Evolutionary conservation across 2,888 invertebrate species (phyloP), one percentile per base, ranked within the genome.

Genomic region (Ichneumoninae sp.): DNA sequence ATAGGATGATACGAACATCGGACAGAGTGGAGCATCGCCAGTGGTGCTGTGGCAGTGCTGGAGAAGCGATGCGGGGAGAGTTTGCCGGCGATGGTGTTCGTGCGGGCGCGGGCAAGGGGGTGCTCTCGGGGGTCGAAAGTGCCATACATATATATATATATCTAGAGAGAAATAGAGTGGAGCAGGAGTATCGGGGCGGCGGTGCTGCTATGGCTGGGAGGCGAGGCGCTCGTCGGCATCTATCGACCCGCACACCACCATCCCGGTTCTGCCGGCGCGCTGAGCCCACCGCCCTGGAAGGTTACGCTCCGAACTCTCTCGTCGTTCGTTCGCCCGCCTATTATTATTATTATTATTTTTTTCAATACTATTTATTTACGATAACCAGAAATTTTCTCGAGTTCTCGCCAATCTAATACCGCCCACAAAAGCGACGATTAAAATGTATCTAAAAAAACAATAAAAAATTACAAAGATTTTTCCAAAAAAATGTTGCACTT

Each of bases 211-310:
- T 84, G 86, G 89, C 89, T 89, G 89, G 91, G 89, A 84, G 88
- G 87, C 86, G 87, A 89, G 87, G 84, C 86, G 86, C 88, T 88
- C 89, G 91, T 90, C 88, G 91, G 89, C 92, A 90, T 91, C 90
- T 92, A 92, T 92, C 92, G 92, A 92, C 92, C 92, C 90, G 92
- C 81, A 82, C 81, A 82, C 89, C 78, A 78, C 66, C 80, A 78
- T 89, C 89, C 88, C 60, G 80, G 74, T 80, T 78, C 84, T 80
- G 75, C 75, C 83, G 84, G 82, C 86, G 82, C 84, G 85, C 71
- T 74, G 86, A 82, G 81, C 86, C 83, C 86, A 90, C 87, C 88
- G 89, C 89, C 90, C 91, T 88, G 89, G 86, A 89, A 90, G 88
- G 87, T 90, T 90, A 87, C 89, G 88, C 88, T 87, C 82, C 81